Base-by-base conservation (phyloP, 1,140 invertebrate genomes). In the Bombus confusus region DNA sequence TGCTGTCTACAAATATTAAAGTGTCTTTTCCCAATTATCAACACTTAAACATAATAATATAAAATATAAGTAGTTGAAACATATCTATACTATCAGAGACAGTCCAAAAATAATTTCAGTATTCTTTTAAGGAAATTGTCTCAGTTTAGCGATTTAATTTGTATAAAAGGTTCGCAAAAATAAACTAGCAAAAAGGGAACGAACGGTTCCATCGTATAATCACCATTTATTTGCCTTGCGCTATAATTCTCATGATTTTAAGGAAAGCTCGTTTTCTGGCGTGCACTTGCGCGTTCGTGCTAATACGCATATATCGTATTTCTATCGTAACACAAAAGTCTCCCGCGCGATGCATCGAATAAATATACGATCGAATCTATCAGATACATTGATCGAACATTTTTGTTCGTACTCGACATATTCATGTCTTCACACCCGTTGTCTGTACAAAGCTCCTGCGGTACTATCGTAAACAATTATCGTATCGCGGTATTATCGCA, bases 311-410 rank as follows among this genome's bases (percentile, higher is more conserved):
- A 9, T 31, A 22, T 73, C 52, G 31, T 18, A 57, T 72, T 80
- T 43, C 41, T 59, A 76, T 83, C 37, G 31, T n/a, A 47, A 78
- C 75, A 80, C 68, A 34, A 77, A 52, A 86, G 62, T 87, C 82
- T 76, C 83, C 76, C 73, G 75, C 85, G 87, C 85, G 76, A 86
- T 83, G 85, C 83, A 87, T 89, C 75, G 84, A 91, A 90, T 91
- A 91, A 91, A 91, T 88, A 92, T 86, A 71, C 64, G 52, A 59
- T 52, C 72, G 41, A 80, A 83, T 77, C 37, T 37, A 64, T 37
- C 37, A 22, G 37, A 69, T 34, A 52, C 80, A 85, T 34, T 68
- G 78, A 88, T 86, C 57, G 64, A 86, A 43, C 71, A 22, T 73
- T 43, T 66, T 62, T n/a, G 59, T 78, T 41, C 73, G n/a, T 66